Evolutionary conservation across 2,113 vertebrate species (phyloP), one percentile per base, ranked within the genome.

Genomic region (Megalops atlanticus): DNA sequence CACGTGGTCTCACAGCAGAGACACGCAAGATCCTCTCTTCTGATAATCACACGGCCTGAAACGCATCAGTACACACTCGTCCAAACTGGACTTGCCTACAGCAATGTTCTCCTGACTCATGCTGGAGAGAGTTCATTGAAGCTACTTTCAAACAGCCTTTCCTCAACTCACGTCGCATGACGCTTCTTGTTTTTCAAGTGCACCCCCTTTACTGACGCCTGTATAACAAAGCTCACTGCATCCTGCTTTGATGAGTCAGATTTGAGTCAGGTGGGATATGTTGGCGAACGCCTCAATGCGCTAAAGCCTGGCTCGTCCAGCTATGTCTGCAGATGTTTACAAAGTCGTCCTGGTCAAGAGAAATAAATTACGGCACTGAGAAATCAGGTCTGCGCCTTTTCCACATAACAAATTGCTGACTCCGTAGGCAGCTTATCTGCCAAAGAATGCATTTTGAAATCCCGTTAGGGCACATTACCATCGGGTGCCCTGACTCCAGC

Each of bases 371-470:
- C 54, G 38, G 31, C 1, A 35, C 11, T n/a, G 76, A 52, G 27
- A 73, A 78, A 77, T 10, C 3, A 43, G 33, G 58, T 21, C 69
- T 18, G 58, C 41, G 52, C 81, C 74, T 80, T 89, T 77, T 52
- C 89, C 81, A 77, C 82, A 69, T 52, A 92, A 86, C 80, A 83
- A 83, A 91, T 86, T 87, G 86, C 87, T 91, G 85, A 83, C 77
- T 86, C 86, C 79, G 88, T 90, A 86, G 89, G 88, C 84, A 88
- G 91, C 2, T 88, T 88, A 93, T 89, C 86, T 91, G 87, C 80
- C 85, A 64, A 84, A 80, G 88, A 89, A 84, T 84, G 85, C 83
- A 88, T 90, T 87, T 89, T 76, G 85, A 86, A 92, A 92, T 89
- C 90, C 88, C 86, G 75, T 86, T 89, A 85, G 88, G 87, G 88